phyloP scores from a whole-genome alignment of 2,888 invertebrate species.

The Cyaniris semiargus region DNA sequence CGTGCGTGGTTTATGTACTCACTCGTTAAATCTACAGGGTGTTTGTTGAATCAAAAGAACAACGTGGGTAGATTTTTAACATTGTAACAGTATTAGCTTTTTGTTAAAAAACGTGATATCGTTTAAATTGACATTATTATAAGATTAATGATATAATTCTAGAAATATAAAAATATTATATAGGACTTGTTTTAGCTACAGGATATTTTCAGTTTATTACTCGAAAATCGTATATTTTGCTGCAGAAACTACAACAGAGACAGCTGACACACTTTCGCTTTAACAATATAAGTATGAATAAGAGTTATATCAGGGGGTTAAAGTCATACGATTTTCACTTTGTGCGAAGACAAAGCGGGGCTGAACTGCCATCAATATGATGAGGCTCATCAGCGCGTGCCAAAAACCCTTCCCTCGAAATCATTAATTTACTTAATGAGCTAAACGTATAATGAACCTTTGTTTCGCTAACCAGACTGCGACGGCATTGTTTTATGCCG shows the following conservation, averaged over 20 bases:
- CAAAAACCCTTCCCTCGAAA: conserved; percentile 59
- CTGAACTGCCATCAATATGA: conserved; percentile 55
- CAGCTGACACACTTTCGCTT: neutral
- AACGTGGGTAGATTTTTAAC: neutral
- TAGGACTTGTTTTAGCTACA: no score
- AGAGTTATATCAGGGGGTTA: conserved; percentile 30
- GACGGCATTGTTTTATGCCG: conserved; percentile 57
- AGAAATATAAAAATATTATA: no score
- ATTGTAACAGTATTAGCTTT: neutral
- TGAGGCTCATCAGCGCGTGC: conserved; percentile 53
- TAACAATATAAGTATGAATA: neutral
- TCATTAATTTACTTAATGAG: conserved; percentile 71
- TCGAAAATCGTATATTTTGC: no score
- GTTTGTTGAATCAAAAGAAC: neutral
- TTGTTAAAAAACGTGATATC: neutral
- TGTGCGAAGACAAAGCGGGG: conserved; percentile 43
- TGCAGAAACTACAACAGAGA: no score
- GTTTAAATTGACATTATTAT: neutral
- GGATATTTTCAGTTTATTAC: no score
- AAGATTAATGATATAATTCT: no score
- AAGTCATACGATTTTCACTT: conserved; percentile 31
- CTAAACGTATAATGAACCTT: conserved; percentile 65
- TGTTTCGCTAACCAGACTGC: conserved; percentile 56
- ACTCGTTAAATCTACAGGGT: neutral
- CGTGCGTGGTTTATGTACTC: conserved; percentile 30